Evolutionary conservation across 2,888 invertebrate genomes (phyloP).

Genomic region (Chorisops tibialis): DNA sequence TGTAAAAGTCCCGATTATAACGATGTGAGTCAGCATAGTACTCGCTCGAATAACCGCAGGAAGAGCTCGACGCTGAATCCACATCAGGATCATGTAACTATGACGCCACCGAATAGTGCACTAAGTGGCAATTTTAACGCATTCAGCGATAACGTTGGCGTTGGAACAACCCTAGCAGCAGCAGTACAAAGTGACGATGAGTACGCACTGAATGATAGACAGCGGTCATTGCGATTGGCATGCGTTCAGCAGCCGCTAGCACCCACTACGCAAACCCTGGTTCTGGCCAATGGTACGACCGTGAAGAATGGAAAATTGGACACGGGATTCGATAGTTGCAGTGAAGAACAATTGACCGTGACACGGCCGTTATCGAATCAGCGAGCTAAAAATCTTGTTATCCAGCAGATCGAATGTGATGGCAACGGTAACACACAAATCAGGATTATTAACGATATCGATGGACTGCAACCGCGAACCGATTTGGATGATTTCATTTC

Average conservation of each 20-base stretch:
- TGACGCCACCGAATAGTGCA: slow-evolving; percentile 29
- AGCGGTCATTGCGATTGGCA: background rate
- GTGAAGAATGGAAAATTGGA: slow-evolving; percentile 4
- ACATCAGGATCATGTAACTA: slow-evolving; percentile 31
- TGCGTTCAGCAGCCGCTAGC: background rate
- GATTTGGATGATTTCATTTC: slow-evolving; percentile 8
- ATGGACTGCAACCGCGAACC: slow-evolving; percentile 2
- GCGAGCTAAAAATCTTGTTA: slow-evolving; percentile 19
- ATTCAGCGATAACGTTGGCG: slow-evolving; percentile 11
- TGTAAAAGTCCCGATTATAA: slow-evolving; percentile 63
- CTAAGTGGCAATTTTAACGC: slow-evolving; percentile 30
- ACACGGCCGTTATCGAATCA: background rate
- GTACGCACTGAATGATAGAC: slow-evolving; percentile 16
- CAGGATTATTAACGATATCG: slow-evolving; percentile 22
- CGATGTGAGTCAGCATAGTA: slow-evolving; percentile 42
- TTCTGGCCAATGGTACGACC: slow-evolving; percentile 13
- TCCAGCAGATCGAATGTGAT: slow-evolving; percentile 31
- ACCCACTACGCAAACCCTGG: slow-evolving; percentile 13
- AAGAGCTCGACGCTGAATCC: slow-evolving; percentile 34
- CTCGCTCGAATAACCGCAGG: slow-evolving; percentile 33
- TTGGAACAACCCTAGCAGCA: background rate
- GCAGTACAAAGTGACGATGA: slow-evolving; percentile 2
- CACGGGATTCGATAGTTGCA: background rate
- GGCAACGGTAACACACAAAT: slow-evolving; percentile 33
- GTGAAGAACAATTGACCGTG: background rate